A percentile compares a stretch with the other conserved stretches of the same genome.
These are phyloP conservation scores for Campoletis raptor DNA, from an alignment of 2,888 invertebrate genomes.

Conservation along the genomic window DNA sequence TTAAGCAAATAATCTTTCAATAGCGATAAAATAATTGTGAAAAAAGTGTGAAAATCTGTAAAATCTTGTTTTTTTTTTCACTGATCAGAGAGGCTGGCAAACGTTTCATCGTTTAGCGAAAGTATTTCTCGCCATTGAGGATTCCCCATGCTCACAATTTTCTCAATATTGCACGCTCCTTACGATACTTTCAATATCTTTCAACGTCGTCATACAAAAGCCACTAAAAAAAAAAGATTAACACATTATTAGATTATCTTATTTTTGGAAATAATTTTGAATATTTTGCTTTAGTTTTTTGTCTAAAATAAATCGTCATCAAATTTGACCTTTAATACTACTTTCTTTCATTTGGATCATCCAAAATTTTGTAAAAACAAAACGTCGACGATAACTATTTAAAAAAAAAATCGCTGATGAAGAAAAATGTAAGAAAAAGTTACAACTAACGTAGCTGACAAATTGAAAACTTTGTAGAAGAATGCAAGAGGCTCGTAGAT, in stretches of 20 bases:
- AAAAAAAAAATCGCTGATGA: too few species aligned
- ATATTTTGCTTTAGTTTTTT: too few species aligned
- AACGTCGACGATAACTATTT: too few species aligned
- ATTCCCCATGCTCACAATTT: background rate
- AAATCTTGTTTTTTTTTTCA: background rate
- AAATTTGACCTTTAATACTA: too few species aligned
- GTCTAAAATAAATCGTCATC: too few species aligned
- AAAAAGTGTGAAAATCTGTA: too few species aligned
- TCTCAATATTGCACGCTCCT: background rate
- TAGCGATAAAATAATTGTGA: background rate
- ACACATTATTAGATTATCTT: too few species aligned
- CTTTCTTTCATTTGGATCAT: too few species aligned
- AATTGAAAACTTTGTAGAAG: background rate
- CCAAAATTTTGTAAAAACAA: too few species aligned
- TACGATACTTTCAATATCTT: background rate
- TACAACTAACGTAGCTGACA: background rate
- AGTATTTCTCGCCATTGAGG: background rate
- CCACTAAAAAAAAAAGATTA: background rate
- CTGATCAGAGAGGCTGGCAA: background rate
- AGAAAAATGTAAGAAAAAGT: too few species aligned
- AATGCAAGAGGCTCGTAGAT: background rate
- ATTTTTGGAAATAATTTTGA: too few species aligned
- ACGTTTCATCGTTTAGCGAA: background rate
- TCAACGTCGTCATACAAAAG: background rate
- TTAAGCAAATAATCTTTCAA: background rate